These are phyloP conservation scores for Caerostris darwini DNA, from an alignment of 1,140 invertebrate species.

Conservation along the genomic window DNA sequence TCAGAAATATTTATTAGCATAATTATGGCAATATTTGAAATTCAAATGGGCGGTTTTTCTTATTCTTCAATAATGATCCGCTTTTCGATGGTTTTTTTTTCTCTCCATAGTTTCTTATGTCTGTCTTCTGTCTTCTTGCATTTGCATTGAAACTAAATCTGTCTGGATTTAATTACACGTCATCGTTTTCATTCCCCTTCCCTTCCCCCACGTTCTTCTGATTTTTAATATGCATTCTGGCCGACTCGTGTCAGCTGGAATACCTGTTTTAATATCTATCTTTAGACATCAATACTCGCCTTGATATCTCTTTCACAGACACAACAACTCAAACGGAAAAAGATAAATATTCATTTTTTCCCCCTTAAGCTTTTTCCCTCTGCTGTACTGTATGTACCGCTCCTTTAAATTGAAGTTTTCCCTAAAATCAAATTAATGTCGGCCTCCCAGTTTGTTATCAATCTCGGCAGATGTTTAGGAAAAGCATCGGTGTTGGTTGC, in stretches of 20 bases:
- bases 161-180: slow-evolving; percentile 21
- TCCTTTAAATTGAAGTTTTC: slow-evolving; percentile 3
- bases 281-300: slow-evolving; percentile 4
- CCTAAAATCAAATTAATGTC: slow-evolving; percentile 38
- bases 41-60: neutral
- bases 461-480: slow-evolving; percentile 9
- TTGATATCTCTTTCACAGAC: slow-evolving; percentile 1
- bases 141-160: slow-evolving; percentile 22
- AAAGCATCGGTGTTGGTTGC: neutral
- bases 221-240: slow-evolving; percentile 29
- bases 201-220: neutral
- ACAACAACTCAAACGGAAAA: slow-evolving; percentile 36
- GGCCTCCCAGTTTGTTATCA: slow-evolving; percentile 20
- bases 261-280: slow-evolving; percentile 1
- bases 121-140: neutral
- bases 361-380: too few relatives aligned
- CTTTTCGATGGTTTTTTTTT: neutral
- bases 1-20: neutral
- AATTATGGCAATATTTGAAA: neutral
- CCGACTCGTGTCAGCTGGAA: slow-evolving; percentile 24
- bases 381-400: neutral
- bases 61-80: neutral
- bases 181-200: neutral
- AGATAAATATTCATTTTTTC: slow-evolving; percentile 33
- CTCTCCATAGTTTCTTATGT: neutral